A percentile compares a stretch with the other conserved stretches of the same genome.
Conservation (phyloP, 1,140 invertebrate genomes). For the Papilio machaon region DNA sequence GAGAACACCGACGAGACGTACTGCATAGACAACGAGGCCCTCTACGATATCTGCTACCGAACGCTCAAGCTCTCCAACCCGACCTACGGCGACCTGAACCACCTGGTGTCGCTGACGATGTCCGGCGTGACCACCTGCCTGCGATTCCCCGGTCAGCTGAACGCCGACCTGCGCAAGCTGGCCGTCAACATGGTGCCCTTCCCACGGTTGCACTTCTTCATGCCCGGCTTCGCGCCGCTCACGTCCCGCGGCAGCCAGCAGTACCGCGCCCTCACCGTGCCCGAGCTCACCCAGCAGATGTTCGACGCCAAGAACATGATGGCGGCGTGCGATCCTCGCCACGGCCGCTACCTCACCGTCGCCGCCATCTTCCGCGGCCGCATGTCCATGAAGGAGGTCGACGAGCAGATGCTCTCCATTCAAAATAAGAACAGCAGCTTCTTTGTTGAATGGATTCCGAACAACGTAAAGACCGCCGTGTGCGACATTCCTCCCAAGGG, state of each 20-base stretch:
- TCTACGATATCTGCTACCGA: conserved; percentile 91
- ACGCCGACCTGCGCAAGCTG: conserved; percentile 96
- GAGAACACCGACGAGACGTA: conserved; percentile 93
- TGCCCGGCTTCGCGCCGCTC: conserved; percentile 96
- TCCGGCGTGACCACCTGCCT: conserved; percentile 89
- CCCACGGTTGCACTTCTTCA: conserved; percentile 97
- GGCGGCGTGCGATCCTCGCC: conserved; percentile 34
- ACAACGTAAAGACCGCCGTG: conserved; percentile 82
- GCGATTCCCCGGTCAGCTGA: conserved; percentile 88
- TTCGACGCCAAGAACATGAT: conserved; percentile 39
- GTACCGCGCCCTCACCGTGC: conserved; percentile 89
- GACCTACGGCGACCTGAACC: conserved; percentile 92
- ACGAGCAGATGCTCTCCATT: conserved; percentile 87
- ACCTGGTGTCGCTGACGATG: conserved; percentile 89
- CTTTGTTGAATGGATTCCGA: conserved; percentile 93
- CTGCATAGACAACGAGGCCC: conserved; percentile 92
- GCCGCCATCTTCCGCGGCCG: conserved; percentile 93
- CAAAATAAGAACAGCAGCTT: conserved; percentile 87
- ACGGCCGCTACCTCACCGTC: conserved; percentile 84
- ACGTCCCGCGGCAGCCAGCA: conserved; percentile 86
- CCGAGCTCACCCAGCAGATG: conserved; percentile 81
- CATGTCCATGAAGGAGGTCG: conserved; percentile 96
- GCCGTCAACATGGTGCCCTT: conserved; percentile 98
- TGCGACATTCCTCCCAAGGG: conserved; percentile 85
- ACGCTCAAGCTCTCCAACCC: conserved; percentile 90